Conservation (phyloP, 2,113 vertebrate genomes). For the Ceuthmochares aereus region DNA sequence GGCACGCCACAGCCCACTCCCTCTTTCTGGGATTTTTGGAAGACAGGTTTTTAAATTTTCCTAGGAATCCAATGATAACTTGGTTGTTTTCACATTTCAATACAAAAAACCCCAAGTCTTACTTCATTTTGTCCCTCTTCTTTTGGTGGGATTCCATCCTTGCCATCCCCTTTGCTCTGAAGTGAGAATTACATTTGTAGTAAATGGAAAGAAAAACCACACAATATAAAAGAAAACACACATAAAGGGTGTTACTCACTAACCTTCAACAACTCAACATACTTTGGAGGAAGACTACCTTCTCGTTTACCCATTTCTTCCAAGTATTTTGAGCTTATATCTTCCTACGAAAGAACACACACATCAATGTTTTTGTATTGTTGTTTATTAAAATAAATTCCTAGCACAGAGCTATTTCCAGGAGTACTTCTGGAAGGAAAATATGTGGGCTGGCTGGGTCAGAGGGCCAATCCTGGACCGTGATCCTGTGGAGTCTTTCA, state of each 20-base stretch:
- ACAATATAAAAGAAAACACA: background rate
- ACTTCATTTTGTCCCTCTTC: slow-evolving; percentile 25
- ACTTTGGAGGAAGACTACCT: slow-evolving; percentile 78
- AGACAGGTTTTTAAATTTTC: background rate
- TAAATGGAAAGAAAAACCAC: background rate
- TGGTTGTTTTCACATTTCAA: background rate
- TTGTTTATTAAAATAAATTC: background rate
- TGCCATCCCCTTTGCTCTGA: slow-evolving; percentile 71
- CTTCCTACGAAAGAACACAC: slow-evolving; percentile 65
- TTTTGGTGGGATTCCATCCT: slow-evolving; percentile 36
- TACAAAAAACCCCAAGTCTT: background rate
- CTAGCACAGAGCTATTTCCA: background rate
- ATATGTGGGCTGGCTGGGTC: fast-evolving
- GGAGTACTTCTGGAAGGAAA: background rate
- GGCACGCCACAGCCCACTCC: background rate
- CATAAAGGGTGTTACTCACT: slow-evolving; percentile 21
- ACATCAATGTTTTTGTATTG: background rate
- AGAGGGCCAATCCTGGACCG: fast-evolving
- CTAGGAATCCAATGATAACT: background rate
- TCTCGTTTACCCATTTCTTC: slow-evolving; percentile 80
- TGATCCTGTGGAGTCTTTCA: fast-evolving
- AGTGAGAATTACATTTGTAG: slow-evolving; percentile 47
- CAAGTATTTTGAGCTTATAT: slow-evolving; percentile 65
- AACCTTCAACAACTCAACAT: slow-evolving; percentile 76
- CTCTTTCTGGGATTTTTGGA: background rate